A percentile compares a stretch with the other conserved stretches of the same genome.
Evolutionary conservation across 2,797 vertebrate species (phyloP).

Genomic region (Girardinus metallicus): DNA sequence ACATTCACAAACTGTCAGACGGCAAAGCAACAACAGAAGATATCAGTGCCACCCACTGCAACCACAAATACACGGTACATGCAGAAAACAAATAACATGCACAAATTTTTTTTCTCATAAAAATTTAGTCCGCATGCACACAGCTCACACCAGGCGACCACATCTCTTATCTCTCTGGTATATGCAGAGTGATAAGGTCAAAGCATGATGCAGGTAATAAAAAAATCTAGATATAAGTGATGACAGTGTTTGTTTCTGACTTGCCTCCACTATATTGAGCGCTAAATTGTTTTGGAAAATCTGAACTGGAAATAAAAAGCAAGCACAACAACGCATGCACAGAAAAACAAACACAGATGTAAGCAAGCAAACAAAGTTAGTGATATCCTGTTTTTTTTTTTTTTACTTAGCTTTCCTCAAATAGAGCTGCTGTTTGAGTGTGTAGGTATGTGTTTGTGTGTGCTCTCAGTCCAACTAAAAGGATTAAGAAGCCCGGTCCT

Average conservation of each 20-base stretch:
- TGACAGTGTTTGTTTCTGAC: slow-evolving; percentile 13
- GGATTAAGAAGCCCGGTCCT: slow-evolving; percentile 73
- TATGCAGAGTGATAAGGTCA: background rate
- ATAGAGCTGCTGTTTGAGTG: slow-evolving; percentile 49
- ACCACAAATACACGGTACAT: slow-evolving; percentile 10
- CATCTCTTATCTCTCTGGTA: slow-evolving; percentile 20
- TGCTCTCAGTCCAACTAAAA: slow-evolving; percentile 65
- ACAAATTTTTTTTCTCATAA: background rate
- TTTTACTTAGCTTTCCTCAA: slow-evolving; percentile 48
- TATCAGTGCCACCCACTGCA: slow-evolving; percentile 36
- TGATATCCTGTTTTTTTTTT: slow-evolving; percentile 76
- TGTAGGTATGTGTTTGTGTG: slow-evolving; percentile 18
- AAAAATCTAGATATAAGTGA: background rate
- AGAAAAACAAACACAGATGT: slow-evolving; percentile 60
- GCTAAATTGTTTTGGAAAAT: slow-evolving; percentile 47
- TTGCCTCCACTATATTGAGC: background rate
- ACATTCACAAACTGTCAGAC: slow-evolving; percentile 55
- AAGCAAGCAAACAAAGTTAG: slow-evolving; percentile 49
- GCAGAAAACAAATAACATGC: slow-evolving; percentile 10
- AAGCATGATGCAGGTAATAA: background rate
- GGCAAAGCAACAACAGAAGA: slow-evolving; percentile 58
- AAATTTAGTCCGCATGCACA: slow-evolving; percentile 23
- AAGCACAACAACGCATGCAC: slow-evolving; percentile 32
- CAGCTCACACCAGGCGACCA: slow-evolving; percentile 11
- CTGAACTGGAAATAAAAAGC: slow-evolving; percentile 37